These are phyloP conservation scores for Malurus cyaneus DNA, from an alignment of 2,113 vertebrate species.

Conservation along the genomic window DNA sequence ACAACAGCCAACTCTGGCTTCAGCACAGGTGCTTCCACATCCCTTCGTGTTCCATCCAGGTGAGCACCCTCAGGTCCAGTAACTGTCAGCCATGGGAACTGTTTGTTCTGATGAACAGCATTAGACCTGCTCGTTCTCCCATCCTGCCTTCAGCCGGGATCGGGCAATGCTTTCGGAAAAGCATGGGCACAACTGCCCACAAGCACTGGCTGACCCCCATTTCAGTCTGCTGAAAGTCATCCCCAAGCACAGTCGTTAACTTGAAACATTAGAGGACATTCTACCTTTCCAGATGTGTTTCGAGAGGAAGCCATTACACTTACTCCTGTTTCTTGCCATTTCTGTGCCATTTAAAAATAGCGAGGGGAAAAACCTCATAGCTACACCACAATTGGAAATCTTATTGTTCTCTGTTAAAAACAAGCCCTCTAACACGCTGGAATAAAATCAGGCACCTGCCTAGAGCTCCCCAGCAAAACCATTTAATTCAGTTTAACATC, in stretches of 20 bases:
- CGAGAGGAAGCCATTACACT: neutral
- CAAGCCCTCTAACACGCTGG: fast-evolving
- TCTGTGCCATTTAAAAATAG: neutral
- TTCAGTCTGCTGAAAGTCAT: neutral
- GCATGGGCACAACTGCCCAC: fast-evolving
- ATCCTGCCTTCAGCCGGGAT: fast-evolving
- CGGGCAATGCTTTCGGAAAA: neutral
- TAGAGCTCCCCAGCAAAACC: neutral
- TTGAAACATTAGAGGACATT: neutral
- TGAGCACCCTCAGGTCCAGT: neutral
- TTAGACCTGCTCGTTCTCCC: neutral
- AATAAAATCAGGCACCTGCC: neutral
- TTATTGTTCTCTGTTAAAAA: neutral
- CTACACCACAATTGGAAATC: fast-evolving
- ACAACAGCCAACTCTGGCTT: neutral
- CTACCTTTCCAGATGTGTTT: neutral
- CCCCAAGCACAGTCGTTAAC: neutral
- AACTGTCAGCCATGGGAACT: fast-evolving
- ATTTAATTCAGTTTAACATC: neutral
- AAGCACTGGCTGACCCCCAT: neutral
- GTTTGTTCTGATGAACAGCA: neutral
- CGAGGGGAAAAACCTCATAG: fast-evolving
- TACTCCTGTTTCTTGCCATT: neutral
- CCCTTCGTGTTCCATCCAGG: neutral
- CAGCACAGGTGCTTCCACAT: neutral